Conservation (phyloP, 2,113 vertebrate genomes). For the Rhabdomys dilectus region DNA sequence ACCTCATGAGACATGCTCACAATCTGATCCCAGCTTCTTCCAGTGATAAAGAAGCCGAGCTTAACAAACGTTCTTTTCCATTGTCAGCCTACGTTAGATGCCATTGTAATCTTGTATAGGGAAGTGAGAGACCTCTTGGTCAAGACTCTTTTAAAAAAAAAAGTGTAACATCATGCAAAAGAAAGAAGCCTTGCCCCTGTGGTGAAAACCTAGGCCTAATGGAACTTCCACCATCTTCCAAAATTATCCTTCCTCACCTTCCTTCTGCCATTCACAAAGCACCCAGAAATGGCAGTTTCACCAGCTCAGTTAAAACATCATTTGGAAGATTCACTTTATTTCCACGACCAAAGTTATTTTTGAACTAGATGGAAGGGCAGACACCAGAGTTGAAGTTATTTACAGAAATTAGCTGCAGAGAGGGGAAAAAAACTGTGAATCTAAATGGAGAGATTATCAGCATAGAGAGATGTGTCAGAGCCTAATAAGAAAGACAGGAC, state of each 20-base stretch:
- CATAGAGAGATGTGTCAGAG: conserved; percentile 83
- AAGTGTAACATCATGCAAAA: background rate
- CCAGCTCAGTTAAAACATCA: background rate
- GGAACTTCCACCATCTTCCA: background rate
- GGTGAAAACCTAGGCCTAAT: background rate
- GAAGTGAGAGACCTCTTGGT: background rate
- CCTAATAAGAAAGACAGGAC: conserved; percentile 85
- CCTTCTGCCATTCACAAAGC: background rate
- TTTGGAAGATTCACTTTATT: conserved; percentile 52
- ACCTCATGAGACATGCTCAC: background rate
- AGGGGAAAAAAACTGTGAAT: conserved; percentile 55
- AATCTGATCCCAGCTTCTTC: conserved; percentile 28
- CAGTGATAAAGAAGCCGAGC: conserved; percentile 52
- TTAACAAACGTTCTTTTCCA: conserved; percentile 41
- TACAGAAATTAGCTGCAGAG: conserved; percentile 80
- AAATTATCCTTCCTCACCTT: background rate
- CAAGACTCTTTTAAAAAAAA: conserved; percentile 1
- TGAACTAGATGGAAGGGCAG: conserved; percentile 58
- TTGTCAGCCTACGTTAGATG: conserved; percentile 41
- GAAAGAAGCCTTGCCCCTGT: background rate
- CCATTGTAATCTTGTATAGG: background rate
- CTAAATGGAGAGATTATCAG: conserved; percentile 87
- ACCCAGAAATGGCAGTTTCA: conserved; percentile 41
- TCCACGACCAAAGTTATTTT: conserved; percentile 74
- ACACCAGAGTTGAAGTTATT: conserved; percentile 80